Percentiles rank a stretch among this genome's conserved stretches.
phyloP scores from a whole-genome alignment of 2,113 vertebrate genomes.

The Platichthys stellatus region DNA sequence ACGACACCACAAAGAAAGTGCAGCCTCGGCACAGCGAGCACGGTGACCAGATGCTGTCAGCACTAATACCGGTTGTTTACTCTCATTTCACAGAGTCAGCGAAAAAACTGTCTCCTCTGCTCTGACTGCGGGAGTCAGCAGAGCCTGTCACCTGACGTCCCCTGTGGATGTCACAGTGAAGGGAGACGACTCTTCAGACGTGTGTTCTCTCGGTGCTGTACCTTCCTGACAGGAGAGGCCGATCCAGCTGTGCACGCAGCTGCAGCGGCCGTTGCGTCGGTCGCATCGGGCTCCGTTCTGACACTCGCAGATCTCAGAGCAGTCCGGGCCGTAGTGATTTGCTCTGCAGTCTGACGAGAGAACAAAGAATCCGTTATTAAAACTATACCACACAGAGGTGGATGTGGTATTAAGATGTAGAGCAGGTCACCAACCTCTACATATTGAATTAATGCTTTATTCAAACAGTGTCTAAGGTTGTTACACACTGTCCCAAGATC shows the following conservation, averaged over 20 bases:
- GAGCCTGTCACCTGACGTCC: slow-evolving; percentile 28
- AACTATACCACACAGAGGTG: too few species aligned
- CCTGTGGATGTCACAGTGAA: background rate
- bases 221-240: slow-evolving; percentile 89
- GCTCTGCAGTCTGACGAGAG: slow-evolving; percentile 83
- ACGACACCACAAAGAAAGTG: slow-evolving; percentile 17
- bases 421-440: too few species aligned
- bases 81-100: slow-evolving; percentile 63
- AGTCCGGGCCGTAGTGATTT: slow-evolving; percentile 85
- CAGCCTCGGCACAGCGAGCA: slow-evolving; percentile 29
- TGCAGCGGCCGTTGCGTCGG: slow-evolving; percentile 85
- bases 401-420: too few species aligned
- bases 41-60: slow-evolving; percentile 44
- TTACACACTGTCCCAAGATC: too few species aligned
- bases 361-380: background rate
- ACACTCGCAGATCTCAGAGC: slow-evolving; percentile 86
- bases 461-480: too few species aligned
- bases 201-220: slow-evolving; percentile 44
- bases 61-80: slow-evolving; percentile 39
- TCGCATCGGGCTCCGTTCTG: slow-evolving; percentile 82
- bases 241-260: slow-evolving; percentile 81
- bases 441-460: too few species aligned
- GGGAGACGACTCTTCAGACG: background rate
- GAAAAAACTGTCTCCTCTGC: slow-evolving; percentile 19
- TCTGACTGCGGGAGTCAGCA: slow-evolving; percentile 12